Evolutionary conservation across 2,888 invertebrate genomes (phyloP), one percentile per base, ranked within the genome.

Genomic region (Colletes collaris): DNA sequence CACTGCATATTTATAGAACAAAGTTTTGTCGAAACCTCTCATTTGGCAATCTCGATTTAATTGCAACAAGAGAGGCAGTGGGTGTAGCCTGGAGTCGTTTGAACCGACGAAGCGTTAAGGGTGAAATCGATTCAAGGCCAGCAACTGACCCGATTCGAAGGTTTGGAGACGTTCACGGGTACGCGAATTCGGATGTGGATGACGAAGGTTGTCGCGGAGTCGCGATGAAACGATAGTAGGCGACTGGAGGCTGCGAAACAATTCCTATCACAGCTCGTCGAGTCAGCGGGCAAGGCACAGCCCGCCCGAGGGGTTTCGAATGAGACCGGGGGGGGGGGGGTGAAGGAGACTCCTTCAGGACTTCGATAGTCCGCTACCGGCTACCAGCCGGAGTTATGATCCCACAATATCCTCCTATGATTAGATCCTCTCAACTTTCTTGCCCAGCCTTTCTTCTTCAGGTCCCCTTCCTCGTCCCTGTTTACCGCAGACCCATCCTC

Each of bases 371-470:
- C 78, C 77, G 79, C 84, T 72, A 78, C 66, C 81, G 63, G 40
- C 70, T 49, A 79, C 27, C 77, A 79, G 86, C 68, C 79, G 81
- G 87, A 88, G 87, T 88, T 90, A 88, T 89, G 89, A 91, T 89
- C 87, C 87, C 87, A 87, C 89, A 89, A 91, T 91, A 90, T 91
- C 89, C 90, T 85, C 62, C 85, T 86, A 86, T 90, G 90, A 90
- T 91, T 89, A 89, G 90, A 89, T 90, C 82, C 89, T 72, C 69
- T 69, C 75, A 90, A 89, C 86, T 90, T 89, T 87, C 84, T 69
- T 70, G 76, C 62, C 62, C 73, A 10, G 52, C 59, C 37, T 72
- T 71, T 69, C 73, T 79, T 72, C 59, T 60, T 59, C 52, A 62
- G 76, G 10, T 37, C n/a, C 55, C 52, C 55, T 46, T 46, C 5